Conservation (phyloP, 1,140 invertebrate species). For the Acromyrmex charruanus region DNA sequence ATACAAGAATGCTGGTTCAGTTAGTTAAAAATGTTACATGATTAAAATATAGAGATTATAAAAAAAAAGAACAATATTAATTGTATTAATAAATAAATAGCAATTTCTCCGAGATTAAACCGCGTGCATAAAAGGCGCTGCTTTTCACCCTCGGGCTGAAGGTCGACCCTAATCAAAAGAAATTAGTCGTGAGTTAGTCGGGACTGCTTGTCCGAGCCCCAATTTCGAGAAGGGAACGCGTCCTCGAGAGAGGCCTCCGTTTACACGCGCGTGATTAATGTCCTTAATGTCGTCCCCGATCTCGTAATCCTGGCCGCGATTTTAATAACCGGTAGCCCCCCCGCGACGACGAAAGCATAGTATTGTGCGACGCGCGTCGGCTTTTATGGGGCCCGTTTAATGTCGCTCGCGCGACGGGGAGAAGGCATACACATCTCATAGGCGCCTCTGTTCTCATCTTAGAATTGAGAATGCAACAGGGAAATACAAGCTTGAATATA, state of each 20-base stretch:
- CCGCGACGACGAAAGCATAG: slow-evolving; percentile 44
- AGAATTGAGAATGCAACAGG: neutral
- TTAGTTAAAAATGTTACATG: neutral
- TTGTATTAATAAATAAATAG: neutral
- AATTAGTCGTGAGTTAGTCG: slow-evolving; percentile 74
- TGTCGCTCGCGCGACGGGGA: neutral
- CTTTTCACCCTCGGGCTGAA: slow-evolving; percentile 9
- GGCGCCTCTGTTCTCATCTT: neutral
- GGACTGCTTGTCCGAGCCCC: slow-evolving; percentile 24
- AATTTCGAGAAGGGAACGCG: slow-evolving; percentile 22
- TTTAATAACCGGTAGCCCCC: slow-evolving; percentile 77
- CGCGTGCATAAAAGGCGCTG: neutral
- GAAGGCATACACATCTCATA: slow-evolving; percentile 9
- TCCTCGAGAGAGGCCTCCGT: slow-evolving; percentile 31
- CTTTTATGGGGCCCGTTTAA: slow-evolving; percentile 57
- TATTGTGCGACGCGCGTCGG: slow-evolving; percentile 63
- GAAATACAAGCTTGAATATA: neutral
- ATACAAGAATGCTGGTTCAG: neutral
- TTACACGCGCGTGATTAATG: slow-evolving; percentile 80
- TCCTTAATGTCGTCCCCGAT: slow-evolving; percentile 64
- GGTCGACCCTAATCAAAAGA: slow-evolving; percentile 57
- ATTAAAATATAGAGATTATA: neutral
- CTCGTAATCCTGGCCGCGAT: slow-evolving; percentile 70
- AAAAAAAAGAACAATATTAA: neutral
- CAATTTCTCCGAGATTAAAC: slow-evolving; percentile 39